Base-by-base conservation (phyloP, 2,797 vertebrate species). In the Chaetodon trifasciatus region DNA sequence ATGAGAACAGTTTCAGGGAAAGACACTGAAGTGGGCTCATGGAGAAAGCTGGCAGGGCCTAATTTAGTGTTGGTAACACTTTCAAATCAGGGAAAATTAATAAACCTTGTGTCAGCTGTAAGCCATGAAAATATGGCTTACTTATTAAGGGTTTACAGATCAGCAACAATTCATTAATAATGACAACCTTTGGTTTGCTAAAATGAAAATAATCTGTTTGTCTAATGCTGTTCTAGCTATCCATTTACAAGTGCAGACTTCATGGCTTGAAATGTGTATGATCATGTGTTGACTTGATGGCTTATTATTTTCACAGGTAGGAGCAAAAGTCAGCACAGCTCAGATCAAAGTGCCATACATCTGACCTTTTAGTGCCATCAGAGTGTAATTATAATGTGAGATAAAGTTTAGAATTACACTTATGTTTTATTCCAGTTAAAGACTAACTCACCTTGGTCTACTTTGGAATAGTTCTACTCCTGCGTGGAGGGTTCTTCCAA, bases 1-100 rank as follows among this genome's bases (percentile, higher is more conserved):
- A 7, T 49, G 58, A 74, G 52, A 39, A 63, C 6, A 78, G 24
- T 12, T 32, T 4, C 70, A n/a, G 21, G 17, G 40, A 32, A 66
- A 73, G 70, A 39, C 15, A 53, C 44, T 35, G 42, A 13, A 44
- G 10, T 39, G 19, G 17, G 6, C 11, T 37, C 39, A 46, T 21
- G 12, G 35, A 39, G 39, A 21, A 49, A 49, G 19, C 47, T 49
- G 47, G 19, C 32, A 23, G 9, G 24, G 42, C 17, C 4, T 58
- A 60, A 75, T 46, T 10, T 56, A 44, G 63, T 47, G 1, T 2
- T 58, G 9, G n/a, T 4, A 62, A 46, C 19, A 35, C 2, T 56
- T 65, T 52, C 0, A 46, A 2, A 50, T 28, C 1, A 57, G 8
- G 8, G 3, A 21, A 23, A 17, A 21, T 40, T 9, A 40, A 44